Percentiles rank a stretch among this genome's conserved stretches.
Evolutionary conservation across 2,113 vertebrate species (phyloP).

Genomic region (Tapirus terrestris): DNA sequence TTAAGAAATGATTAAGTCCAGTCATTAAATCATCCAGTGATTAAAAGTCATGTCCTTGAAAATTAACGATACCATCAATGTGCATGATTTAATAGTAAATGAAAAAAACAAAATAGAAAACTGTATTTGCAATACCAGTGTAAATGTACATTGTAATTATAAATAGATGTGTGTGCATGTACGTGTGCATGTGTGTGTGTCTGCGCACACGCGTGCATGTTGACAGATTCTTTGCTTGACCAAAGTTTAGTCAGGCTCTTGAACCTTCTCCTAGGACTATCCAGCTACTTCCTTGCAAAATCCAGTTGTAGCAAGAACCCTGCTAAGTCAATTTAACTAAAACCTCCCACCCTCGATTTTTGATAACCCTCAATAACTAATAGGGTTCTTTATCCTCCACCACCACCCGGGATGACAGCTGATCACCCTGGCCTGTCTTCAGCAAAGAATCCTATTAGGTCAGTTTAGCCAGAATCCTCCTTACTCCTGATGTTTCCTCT

Average conservation of each 20-base stretch:
- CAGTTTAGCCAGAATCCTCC: background rate
- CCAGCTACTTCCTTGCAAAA: background rate
- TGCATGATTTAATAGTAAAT: background rate
- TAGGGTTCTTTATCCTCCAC: background rate
- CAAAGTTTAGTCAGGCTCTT: background rate
- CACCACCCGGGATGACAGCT: no score
- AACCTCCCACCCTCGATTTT: background rate
- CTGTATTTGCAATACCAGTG: background rate
- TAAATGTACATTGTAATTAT: background rate
- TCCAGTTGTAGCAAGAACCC: background rate
- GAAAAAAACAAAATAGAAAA: background rate
- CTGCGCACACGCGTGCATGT: background rate
- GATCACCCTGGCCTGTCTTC: background rate
- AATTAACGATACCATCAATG: background rate
- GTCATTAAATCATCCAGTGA: background rate
- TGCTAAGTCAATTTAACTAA: background rate
- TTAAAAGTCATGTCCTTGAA: background rate
- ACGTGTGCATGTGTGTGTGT: background rate
- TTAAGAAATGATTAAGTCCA: background rate
- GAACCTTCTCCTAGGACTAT: background rate
- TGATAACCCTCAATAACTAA: background rate
- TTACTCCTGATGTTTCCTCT: background rate
- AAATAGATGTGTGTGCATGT: background rate
- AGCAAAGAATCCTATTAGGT: background rate
- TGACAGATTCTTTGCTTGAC: background rate